Evolutionary conservation across 1,140 invertebrate genomes (phyloP), one percentile per base, ranked within the genome.

Genomic region (Apis mellifera): DNA sequence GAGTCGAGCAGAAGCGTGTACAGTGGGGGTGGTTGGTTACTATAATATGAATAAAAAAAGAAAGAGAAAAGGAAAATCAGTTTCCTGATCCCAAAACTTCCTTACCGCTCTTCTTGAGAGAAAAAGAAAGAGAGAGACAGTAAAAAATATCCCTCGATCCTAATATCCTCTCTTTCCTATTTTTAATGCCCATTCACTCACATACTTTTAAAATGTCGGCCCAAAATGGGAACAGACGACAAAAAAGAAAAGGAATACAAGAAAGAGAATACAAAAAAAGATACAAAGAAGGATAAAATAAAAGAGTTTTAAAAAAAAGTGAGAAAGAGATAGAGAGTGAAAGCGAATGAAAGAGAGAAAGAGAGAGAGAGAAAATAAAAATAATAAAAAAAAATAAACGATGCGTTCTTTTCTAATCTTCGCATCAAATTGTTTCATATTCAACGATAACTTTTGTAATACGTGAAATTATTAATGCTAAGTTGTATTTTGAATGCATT

Each of bases 1-100:
- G 70, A 87, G 74, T 84, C 69, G 74, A 87, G 76, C 71, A 84
- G 83, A 88, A 77, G 83, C 60, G 81, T 88, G 86, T 88, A 89
- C 82, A 89, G 81, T 73, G 86, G 80, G 86, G 82, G 82, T 85
- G 86, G 72, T 89, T 89, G 87, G 82, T 83, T 83, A 79, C 68
- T 88, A 75, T 83, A 87, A 86, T 86, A 82, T 55, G 78, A 89
- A 85, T 86, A 86, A 88, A 88, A 79, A 60, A 48, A 78, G 52
- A 64, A 42, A 84, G 42, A 83, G 64, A 81, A 86, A 86, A 78
- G 78, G 54, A 84, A 86, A 86, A 82, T 89, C 83, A 73, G 26
- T 85, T 48, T 70, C 76, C 78, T 70, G 32, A 26, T 75, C 65
- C 81, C 68, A 32, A 42, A n/a, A 19, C 69, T 55, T 71, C 48